phyloP scores from a whole-genome alignment of 2,888 invertebrate genomes.

The Drymonia ruficornis region DNA sequence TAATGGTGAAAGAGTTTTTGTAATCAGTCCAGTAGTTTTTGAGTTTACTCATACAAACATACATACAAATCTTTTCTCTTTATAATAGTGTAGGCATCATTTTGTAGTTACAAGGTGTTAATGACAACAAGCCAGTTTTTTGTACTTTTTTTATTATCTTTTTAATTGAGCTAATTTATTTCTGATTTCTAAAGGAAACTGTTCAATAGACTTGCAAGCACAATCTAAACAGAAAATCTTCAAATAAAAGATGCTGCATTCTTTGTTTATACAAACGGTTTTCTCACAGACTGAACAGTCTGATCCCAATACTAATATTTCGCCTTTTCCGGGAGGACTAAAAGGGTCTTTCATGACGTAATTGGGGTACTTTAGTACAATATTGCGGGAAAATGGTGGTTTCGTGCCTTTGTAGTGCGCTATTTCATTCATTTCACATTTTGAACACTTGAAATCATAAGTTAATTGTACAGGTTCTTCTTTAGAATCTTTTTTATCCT shows the following conservation, averaged over 20 bases:
- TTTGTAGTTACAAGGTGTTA: neutral
- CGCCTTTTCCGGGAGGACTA: slow-evolving; percentile 89
- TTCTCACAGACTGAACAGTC: slow-evolving; percentile 89
- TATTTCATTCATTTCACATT: slow-evolving; percentile 88
- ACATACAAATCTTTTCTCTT: too few relatives aligned
- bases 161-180: slow-evolving; percentile 81
- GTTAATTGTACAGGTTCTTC: slow-evolving; percentile 49
- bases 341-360: slow-evolving; percentile 95
- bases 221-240: slow-evolving; percentile 90
- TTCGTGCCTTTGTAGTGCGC: slow-evolving; percentile 90
- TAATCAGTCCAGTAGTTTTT: too few relatives aligned
- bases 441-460: slow-evolving; percentile 86
- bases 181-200: slow-evolving; percentile 89
- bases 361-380: slow-evolving; percentile 88
- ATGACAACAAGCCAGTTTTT: neutral
- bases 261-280: slow-evolving; percentile 88
- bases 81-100: too few relatives aligned
- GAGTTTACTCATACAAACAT: too few relatives aligned
- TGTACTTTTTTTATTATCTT: slow-evolving; percentile 41
- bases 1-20: too few relatives aligned
- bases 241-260: slow-evolving; percentile 92
- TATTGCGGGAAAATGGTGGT: slow-evolving; percentile 89
- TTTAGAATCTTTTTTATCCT: slow-evolving; percentile 49
- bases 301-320: slow-evolving; percentile 90
- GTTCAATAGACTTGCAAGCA: slow-evolving; percentile 81